Conservation (phyloP, 2,113 vertebrate species). For the Solea senegalensis region DNA sequence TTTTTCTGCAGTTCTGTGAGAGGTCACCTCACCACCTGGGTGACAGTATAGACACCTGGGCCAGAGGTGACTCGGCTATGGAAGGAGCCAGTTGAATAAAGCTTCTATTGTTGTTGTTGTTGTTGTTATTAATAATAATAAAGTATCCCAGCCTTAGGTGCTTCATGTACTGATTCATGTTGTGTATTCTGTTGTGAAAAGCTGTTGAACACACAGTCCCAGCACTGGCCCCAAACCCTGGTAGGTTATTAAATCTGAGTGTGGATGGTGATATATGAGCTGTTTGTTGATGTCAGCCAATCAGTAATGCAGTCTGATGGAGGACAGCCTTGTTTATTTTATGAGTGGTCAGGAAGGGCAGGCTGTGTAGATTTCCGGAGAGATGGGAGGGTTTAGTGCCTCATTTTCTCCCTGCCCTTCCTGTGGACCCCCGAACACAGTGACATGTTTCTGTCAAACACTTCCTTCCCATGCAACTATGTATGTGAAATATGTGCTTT, state of each 20-base stretch:
- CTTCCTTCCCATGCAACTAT: constrained; percentile 1
- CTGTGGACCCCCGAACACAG: constrained; percentile 51
- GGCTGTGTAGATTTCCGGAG: constrained; percentile 71
- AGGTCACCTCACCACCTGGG: constrained; percentile 26
- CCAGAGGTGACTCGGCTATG: constrained; percentile 25
- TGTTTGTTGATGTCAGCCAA: constrained; percentile 68
- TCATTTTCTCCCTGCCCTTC: constrained; percentile 74
- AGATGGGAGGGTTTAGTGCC: constrained; percentile 63
- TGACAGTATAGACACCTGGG: constrained; percentile 19
- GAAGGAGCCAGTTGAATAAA: constrained; percentile 1
- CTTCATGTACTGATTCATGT: background rate
- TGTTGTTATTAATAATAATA: background rate
- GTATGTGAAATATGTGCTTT: background rate
- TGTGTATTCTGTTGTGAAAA: background rate
- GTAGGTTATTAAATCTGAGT: constrained; percentile 45
- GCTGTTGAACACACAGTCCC: constrained; percentile 7
- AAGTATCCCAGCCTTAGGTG: background rate
- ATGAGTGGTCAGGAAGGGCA: constrained; percentile 73
- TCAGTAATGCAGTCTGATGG: constrained; percentile 51
- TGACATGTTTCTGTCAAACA: background rate
- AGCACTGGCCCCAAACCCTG: constrained; percentile 1
- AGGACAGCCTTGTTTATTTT: constrained; percentile 67
- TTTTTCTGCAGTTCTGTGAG: background rate
- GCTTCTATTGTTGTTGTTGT: constrained; percentile 18
- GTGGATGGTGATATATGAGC: constrained; percentile 56